phyloP scores from a whole-genome alignment of 2,888 invertebrate species.

The Synanthedon tipuliformis region DNA sequence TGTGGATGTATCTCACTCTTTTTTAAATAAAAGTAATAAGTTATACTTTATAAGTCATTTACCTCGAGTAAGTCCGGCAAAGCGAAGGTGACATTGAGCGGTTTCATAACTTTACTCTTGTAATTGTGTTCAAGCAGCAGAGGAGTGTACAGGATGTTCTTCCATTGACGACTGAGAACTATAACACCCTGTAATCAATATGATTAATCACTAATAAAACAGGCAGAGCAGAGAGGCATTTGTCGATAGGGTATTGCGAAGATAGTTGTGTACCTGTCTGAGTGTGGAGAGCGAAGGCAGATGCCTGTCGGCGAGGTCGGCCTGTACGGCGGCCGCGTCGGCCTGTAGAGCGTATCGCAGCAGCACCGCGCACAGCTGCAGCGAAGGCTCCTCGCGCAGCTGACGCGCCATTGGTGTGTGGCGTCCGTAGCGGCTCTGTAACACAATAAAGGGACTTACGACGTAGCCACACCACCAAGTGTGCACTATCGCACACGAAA shows the following conservation, averaged over 20 bases:
- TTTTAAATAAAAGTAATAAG: too few relatives aligned
- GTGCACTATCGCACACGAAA: too few relatives aligned
- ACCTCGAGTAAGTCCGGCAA: constrained; percentile 87
- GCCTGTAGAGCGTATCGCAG: constrained; percentile 85
- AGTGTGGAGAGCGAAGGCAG: constrained; percentile 89
- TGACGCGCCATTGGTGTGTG: constrained; percentile 90
- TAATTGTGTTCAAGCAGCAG: constrained; percentile 89
- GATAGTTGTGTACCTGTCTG: constrained; percentile 74
- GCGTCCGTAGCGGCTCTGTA: constrained; percentile 89
- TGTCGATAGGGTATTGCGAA: neutral
- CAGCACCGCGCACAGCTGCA: constrained; percentile 91
- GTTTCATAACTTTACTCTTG: constrained; percentile 83
- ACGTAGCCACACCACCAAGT: too few relatives aligned
- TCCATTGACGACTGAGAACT: constrained; percentile 96
- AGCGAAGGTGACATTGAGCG: constrained; percentile 90
- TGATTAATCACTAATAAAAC: too few relatives aligned
- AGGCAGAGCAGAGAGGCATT: neutral
- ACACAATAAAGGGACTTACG: neutral
- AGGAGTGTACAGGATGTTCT: constrained; percentile 94
- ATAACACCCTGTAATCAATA: constrained; percentile 81
- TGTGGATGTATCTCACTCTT: too few relatives aligned
- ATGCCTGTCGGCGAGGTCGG: constrained; percentile 84
- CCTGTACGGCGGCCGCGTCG: constrained; percentile 82
- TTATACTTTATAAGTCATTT: constrained; percentile 7
- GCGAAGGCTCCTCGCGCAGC: constrained; percentile 94